phyloP scores from a whole-genome alignment of 2,113 vertebrate species.

The Fukomys damarensis region DNA sequence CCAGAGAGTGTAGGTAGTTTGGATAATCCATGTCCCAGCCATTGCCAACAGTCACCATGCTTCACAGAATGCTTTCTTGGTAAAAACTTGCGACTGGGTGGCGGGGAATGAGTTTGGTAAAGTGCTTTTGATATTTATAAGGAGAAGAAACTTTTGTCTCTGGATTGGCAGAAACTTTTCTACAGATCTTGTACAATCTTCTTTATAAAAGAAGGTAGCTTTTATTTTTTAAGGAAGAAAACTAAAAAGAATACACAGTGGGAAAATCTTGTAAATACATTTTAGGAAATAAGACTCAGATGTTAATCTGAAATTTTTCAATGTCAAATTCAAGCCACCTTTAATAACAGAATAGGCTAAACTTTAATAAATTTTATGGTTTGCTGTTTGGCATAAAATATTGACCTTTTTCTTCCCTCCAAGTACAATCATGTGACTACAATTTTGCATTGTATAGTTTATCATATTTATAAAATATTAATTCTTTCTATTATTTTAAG shows the following conservation, averaged over 20 bases:
- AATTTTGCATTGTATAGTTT: conserved; percentile 50
- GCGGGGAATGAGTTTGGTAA: background rate
- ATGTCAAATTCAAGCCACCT: conserved; percentile 12
- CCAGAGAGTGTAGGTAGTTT: background rate
- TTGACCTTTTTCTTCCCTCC: background rate
- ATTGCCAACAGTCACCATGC: background rate
- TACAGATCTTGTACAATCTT: background rate
- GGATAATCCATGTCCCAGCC: background rate
- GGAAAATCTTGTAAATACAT: background rate
- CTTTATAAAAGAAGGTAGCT: background rate
- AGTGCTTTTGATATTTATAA: conserved; percentile 4
- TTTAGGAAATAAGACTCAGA: conserved; percentile 50
- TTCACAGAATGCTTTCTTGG: conserved; percentile 4
- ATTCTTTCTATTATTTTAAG: conserved; percentile 21
- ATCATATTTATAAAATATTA: conserved; percentile 47
- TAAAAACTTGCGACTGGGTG: conserved; percentile 13
- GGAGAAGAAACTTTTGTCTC: conserved; percentile 1
- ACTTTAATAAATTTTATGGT: conserved; percentile 43
- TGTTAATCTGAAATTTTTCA: conserved; percentile 28
- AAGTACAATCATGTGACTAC: background rate
- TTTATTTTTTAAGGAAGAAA: background rate
- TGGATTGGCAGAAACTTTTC: conserved; percentile 1
- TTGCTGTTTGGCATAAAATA: conserved; percentile 63
- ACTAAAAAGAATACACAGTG: background rate
- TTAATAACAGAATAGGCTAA: conserved; percentile 17